phyloP scores from a whole-genome alignment of 2,888 invertebrate genomes.

The Eupithecia insigniata region DNA sequence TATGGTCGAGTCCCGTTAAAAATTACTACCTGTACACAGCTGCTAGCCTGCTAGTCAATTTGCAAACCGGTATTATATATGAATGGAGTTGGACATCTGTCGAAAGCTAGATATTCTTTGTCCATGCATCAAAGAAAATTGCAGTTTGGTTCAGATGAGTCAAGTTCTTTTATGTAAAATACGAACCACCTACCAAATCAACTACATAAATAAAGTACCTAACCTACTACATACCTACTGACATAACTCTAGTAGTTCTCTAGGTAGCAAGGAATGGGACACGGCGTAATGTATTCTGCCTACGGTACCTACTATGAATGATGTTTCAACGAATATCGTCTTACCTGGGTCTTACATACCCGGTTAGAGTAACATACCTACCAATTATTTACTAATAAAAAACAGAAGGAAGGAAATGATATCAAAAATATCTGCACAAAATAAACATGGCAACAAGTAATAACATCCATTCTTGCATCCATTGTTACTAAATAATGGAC shows the following conservation, averaged over 20 bases:
- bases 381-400: slow-evolving; percentile 8
- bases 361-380: background rate
- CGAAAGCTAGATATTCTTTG: slow-evolving; percentile 11
- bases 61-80: slow-evolving; percentile 13
- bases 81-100: slow-evolving; percentile 14
- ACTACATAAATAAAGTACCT: too few species aligned
- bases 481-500: slow-evolving; percentile 61
- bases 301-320: background rate
- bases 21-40: background rate
- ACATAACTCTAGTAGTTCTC: background rate
- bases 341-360: background rate
- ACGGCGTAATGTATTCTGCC: background rate
- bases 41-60: slow-evolving; percentile 5
- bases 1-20: slow-evolving; percentile 11
- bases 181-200: too few species aligned
- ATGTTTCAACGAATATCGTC: too few species aligned
- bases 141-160: background rate
- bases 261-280: background rate
- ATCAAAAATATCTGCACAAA: slow-evolving; percentile 33
- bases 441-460: slow-evolving; percentile 65
- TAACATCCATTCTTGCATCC: slow-evolving; percentile 57
- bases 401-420: slow-evolving; percentile 10
- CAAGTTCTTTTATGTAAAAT: background rate
- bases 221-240: background rate
- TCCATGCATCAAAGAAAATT: background rate